These are phyloP conservation scores for Drosophila simulans DNA, from an alignment of 1,140 invertebrate genomes.

Conservation along the genomic window DNA sequence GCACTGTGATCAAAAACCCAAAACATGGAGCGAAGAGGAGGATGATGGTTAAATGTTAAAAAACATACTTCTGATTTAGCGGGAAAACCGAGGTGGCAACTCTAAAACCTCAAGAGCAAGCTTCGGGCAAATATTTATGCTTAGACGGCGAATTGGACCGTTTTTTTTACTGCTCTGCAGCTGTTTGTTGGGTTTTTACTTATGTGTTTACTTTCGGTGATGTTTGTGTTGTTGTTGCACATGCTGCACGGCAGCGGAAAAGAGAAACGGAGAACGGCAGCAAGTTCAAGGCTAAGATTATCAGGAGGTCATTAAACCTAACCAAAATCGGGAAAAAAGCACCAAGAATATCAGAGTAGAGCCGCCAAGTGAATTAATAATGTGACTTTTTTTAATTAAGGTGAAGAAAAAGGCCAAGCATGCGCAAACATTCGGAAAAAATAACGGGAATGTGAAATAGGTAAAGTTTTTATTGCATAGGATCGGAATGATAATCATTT, in stretches of 20 bases:
- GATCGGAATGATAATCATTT: slow-evolving; percentile 4
- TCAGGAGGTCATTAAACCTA: slow-evolving; percentile 67
- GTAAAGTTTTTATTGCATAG: slow-evolving; percentile 14
- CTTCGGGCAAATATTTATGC: slow-evolving; percentile 51
- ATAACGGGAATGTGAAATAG: slow-evolving; percentile 21
- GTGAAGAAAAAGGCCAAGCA: slow-evolving; percentile 21
- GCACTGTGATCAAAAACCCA: not conserved
- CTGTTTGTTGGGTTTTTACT: slow-evolving; percentile 61
- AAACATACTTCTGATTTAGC: not conserved
- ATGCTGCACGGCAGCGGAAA: slow-evolving; percentile 5
- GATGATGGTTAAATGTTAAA: not conserved
- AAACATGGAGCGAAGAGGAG: not conserved
- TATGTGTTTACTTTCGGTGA: slow-evolving; percentile 52
- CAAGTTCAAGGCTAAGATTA: slow-evolving; percentile 79
- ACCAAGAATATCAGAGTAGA: slow-evolving; percentile 23
- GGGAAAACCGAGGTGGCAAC: slow-evolving; percentile 2
- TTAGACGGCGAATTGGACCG: slow-evolving; percentile 30
- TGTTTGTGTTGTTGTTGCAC: slow-evolving; percentile 31
- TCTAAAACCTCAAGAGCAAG: not conserved
- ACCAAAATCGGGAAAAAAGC: slow-evolving; percentile 35
- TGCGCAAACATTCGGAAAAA: slow-evolving; percentile 20
- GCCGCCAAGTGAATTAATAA: slow-evolving; percentile 52
- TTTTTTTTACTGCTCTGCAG: slow-evolving; percentile 42
- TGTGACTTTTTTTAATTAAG: slow-evolving; percentile 61
- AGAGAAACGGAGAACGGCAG: slow-evolving; percentile 18